Evolutionary conservation across 2,888 invertebrate genomes (phyloP), one percentile per base, ranked within the genome.

Genomic region (Synanthedon andrenaeformis): DNA sequence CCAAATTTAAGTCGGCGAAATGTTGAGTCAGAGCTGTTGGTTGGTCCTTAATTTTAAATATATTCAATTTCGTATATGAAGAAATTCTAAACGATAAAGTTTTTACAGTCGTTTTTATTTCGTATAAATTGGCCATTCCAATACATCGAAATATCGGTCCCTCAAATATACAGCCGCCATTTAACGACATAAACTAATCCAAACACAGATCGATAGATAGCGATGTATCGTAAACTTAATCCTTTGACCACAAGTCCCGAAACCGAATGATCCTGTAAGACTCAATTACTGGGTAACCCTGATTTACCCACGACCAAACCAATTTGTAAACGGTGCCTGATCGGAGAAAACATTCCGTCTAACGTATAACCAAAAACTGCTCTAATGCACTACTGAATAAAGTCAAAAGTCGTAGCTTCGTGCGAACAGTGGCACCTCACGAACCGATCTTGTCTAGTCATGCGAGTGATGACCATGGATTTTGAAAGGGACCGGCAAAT

Each of bases 221-320:
- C 69, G 72, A 76, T 79, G 74, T 72, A 73, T 73, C 66, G 65
- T 23, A 17, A 19, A 23, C 63, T 55, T 85, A 85, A 86, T 86
- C 85, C 87, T 82, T 84, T 82, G 82, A 80, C 82, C 82, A 70
- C 70, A 64, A 69, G 70, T 70, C 68, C 61, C 59, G 62, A 69
- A 76, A 77, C 82, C 82, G 74, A 85, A 84, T 79, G 77, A 82
- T 79, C 80, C 82, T 78, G 76, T 86, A 85, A 85, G 82, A 86
- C 86, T 86, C 86, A 85, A 87, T 86, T 86, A 87, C 87, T 73
- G 79, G 79, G 70, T 76, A 74, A 82, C 84, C 84, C 86, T 78
- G 85, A 84, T 82, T 81, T 78, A 82, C 79, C 83, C 84, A 74
- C 79, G 79, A 82, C 82, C 82, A 74, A 85, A 80, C 84, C 86